Conservation (phyloP, 1,140 invertebrate species). For the Akabosia matsudoensis region DNA sequence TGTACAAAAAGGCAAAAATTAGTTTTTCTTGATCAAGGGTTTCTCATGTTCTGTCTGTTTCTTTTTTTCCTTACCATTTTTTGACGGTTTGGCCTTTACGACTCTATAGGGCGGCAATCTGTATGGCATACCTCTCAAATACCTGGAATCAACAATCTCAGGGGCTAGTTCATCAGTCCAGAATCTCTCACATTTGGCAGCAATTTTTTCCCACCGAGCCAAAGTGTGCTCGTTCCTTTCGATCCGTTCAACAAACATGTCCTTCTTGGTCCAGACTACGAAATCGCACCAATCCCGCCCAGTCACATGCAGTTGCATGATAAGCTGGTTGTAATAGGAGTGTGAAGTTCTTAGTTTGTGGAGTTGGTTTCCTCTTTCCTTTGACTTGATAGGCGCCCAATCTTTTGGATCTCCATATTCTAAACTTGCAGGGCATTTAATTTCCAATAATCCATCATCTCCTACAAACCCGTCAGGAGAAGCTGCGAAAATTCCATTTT, state of each 20-base stretch:
- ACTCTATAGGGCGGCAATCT: too few relatives aligned
- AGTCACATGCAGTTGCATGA: constrained; percentile 52
- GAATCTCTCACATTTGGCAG: constrained; percentile 28
- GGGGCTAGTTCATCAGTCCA: not conserved
- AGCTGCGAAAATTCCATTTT: constrained; percentile 37
- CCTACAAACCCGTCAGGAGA: constrained; percentile 46
- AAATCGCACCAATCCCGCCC: constrained; percentile 50
- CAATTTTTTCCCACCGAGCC: constrained; percentile 46
- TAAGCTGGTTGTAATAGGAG: constrained; percentile 52
- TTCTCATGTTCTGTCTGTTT: too few relatives aligned
- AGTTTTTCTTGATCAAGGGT: too few relatives aligned
- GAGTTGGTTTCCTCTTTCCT: too few relatives aligned
- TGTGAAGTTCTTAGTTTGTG: constrained; percentile 51
- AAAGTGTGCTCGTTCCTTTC: not conserved
- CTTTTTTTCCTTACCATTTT: too few relatives aligned
- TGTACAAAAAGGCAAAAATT: too few relatives aligned
- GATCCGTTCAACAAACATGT: constrained; percentile 29
- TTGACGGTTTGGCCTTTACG: too few relatives aligned
- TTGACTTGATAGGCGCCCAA: too few relatives aligned
- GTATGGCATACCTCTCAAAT: too few relatives aligned
- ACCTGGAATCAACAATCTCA: not conserved
- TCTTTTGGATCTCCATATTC: too few relatives aligned
- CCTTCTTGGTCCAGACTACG: constrained; percentile 50
- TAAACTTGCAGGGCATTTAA: too few relatives aligned
- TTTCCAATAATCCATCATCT: constrained; percentile 43